These are phyloP conservation scores for Porites lobata DNA, from an alignment of 92 coral and sea anemone genomes.

Conservation along the genomic window DNA sequence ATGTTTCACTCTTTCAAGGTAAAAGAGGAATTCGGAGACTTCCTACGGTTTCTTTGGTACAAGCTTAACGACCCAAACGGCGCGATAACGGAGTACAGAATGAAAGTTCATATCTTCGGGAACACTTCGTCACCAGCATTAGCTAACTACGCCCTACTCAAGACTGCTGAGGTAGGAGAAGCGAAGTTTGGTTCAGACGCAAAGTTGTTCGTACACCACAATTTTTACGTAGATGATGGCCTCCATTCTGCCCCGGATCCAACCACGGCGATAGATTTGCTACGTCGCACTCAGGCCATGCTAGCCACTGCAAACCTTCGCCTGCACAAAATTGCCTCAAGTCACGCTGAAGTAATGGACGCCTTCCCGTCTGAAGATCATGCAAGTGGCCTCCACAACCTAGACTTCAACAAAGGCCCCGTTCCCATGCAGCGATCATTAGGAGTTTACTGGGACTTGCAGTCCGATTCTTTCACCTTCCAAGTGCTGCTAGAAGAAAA, in stretches of 20 bases:
- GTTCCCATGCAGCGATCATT: no score
- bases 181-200: constrained; percentile 49
- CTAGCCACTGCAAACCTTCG: no score
- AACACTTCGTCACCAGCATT: constrained; percentile 55
- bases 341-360: no score
- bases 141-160: constrained; percentile 52
- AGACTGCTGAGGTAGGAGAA: constrained; percentile 60
- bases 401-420: no score
- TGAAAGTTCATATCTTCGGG: constrained; percentile 40
- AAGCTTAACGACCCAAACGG: constrained; percentile 57
- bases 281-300: constrained; percentile 21
- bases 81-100: constrained; percentile 48
- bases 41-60: constrained; percentile 66
- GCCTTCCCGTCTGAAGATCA: no score
- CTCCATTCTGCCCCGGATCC: constrained; percentile 49
- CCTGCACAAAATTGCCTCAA: no score
- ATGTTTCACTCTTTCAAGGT: constrained; percentile 68
- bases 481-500: no score
- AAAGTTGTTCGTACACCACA: constrained; percentile 46
- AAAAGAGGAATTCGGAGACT: constrained; percentile 50
- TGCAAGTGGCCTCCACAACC: no score
- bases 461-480: no score
- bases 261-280: constrained; percentile 63
- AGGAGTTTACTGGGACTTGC: no score
- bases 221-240: constrained; percentile 73